Conservation (phyloP, 2,797 vertebrate species). For the Pipistrellus pipistrellus region DNA sequence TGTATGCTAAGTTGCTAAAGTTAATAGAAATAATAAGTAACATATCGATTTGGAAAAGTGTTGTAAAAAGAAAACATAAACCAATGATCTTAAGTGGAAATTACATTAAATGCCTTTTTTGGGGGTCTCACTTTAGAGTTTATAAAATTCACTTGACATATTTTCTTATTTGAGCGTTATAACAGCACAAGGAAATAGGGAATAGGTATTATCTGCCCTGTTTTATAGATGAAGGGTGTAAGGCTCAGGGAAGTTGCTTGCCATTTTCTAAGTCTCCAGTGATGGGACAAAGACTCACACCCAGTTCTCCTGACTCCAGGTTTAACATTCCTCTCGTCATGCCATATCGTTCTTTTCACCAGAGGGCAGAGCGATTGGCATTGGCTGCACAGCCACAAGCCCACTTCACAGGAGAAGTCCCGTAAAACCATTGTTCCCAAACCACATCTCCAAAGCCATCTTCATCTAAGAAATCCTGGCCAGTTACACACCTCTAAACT, state of each 20-base stretch:
- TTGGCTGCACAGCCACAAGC: not conserved
- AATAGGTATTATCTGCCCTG: not conserved
- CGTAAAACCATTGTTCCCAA: not conserved
- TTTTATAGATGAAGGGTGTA: not conserved
- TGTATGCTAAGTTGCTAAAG: constrained; percentile 30
- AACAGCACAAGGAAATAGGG: not conserved
- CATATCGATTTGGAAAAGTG: constrained; percentile 48
- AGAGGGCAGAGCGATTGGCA: not conserved
- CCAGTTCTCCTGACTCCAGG: not conserved
- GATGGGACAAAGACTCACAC: not conserved
- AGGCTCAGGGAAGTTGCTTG: not conserved
- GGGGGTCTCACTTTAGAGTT: not conserved
- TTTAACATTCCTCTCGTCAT: not conserved
- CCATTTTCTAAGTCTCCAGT: not conserved
- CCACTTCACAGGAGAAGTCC: not conserved
- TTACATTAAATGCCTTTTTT: constrained; percentile 1
- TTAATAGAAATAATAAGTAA: constrained; percentile 50
- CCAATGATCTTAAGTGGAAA: not conserved
- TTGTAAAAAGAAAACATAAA: constrained; percentile 51
- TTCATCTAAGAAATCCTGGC: constrained; percentile 26
- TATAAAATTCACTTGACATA: not conserved
- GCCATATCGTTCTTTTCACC: not conserved
- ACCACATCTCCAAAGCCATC: not conserved
- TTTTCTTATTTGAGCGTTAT: not conserved
- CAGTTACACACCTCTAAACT: not conserved